Conservation (phyloP, 1,140 invertebrate species). For the Portunus trituberculatus region DNA sequence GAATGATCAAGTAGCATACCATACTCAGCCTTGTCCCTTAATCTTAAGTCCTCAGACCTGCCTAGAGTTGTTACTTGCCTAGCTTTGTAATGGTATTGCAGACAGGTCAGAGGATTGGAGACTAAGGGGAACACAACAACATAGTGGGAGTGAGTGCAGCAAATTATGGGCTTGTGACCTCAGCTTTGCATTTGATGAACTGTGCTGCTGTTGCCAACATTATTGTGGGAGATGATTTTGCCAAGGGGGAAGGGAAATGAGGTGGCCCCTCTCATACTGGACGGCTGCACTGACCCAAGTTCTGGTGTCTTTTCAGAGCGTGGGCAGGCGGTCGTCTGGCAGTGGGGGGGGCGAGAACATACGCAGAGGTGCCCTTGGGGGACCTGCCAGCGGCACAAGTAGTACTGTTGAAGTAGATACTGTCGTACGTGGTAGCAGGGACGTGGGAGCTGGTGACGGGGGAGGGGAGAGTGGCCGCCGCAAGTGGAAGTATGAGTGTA, state of each 20-base stretch:
- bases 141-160: too few relatives aligned
- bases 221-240: too few relatives aligned
- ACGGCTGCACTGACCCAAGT: conserved; percentile 75
- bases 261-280: conserved; percentile 61
- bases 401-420: conserved; percentile 54
- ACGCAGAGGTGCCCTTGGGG: conserved; percentile 53
- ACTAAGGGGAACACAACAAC: too few relatives aligned
- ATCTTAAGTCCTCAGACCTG: too few relatives aligned
- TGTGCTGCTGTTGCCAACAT: too few relatives aligned
- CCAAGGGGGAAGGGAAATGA: not conserved
- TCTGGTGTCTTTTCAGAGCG: conserved; percentile 77
- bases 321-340: conserved; percentile 75
- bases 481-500: conserved; percentile 75
- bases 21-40: too few relatives aligned
- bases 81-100: too few relatives aligned
- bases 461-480: conserved; percentile 31
- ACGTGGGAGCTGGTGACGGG: conserved; percentile 28
- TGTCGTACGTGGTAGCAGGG: not conserved
- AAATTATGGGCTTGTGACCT: too few relatives aligned
- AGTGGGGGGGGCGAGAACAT: conserved; percentile 68
- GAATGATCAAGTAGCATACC: too few relatives aligned
- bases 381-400: conserved; percentile 24
- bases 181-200: too few relatives aligned
- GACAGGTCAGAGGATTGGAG: too few relatives aligned
- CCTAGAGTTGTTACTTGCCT: too few relatives aligned